These are phyloP conservation scores for human DNA, from an alignment of 2,113 vertebrate genomes.

Conservation along the genomic window GRCh38 chr14:58568501-58569000, in stretches of 20 bases:
- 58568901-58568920: background rate
- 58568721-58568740: background rate
- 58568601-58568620: background rate
- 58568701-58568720: background rate
- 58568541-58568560: constrained; percentile 50
- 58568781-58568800: background rate
- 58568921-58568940: background rate
- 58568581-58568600: background rate
- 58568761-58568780: background rate
- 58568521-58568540: constrained; percentile 59
- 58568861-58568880: background rate
- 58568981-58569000: background rate
- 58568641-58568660: background rate
- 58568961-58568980: background rate
- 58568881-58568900: background rate
- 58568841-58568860: background rate
- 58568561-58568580: constrained; percentile 20
- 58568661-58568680: background rate
- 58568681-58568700: background rate
- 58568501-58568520: constrained; percentile 48
- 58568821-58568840: background rate
- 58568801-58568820: background rate
- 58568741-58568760: constrained; percentile 35
- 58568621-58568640: background rate
- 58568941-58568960: background rate